Percentiles rank a stretch among this genome's conserved stretches.
Evolutionary conservation across 2,888 invertebrate genomes (phyloP).

Genomic region (Acanthosepion pharaonis): DNA sequence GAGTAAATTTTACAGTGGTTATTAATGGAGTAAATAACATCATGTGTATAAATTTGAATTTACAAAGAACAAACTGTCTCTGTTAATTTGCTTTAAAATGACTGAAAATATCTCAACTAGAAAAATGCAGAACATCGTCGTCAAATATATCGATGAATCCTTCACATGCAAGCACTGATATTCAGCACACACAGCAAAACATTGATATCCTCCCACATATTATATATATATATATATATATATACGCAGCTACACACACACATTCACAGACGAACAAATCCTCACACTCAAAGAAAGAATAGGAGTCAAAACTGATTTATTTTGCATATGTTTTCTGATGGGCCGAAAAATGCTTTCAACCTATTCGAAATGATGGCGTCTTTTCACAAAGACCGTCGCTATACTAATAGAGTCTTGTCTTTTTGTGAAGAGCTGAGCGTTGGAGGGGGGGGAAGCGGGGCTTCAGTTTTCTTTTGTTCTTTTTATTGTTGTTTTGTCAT

Average conservation of each 20-base stretch:
- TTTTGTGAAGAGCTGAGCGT: neutral
- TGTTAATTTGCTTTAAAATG: no score
- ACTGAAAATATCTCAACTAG: no score
- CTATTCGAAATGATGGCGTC: constrained; percentile 16
- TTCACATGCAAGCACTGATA: neutral
- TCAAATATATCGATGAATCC: neutral
- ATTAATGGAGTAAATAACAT: no score
- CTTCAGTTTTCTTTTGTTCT: neutral
- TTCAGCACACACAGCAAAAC: no score
- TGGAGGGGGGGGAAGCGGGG: no score
- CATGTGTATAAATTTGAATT: no score
- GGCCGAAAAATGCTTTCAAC: neutral
- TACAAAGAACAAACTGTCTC: no score
- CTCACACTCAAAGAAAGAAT: neutral
- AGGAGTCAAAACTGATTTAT: neutral
- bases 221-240: neutral
- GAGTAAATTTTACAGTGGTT: no score
- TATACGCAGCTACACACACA: neutral
- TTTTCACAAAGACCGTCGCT: neutral
- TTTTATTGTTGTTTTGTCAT: neutral
- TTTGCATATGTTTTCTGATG: neutral
- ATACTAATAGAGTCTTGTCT: neutral
- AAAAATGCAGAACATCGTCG: no score
- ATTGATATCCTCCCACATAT: no score
- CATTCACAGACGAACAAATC: neutral